phyloP scores from a whole-genome alignment of 2,888 invertebrate genomes.

The Keiferia lycopersicella region DNA sequence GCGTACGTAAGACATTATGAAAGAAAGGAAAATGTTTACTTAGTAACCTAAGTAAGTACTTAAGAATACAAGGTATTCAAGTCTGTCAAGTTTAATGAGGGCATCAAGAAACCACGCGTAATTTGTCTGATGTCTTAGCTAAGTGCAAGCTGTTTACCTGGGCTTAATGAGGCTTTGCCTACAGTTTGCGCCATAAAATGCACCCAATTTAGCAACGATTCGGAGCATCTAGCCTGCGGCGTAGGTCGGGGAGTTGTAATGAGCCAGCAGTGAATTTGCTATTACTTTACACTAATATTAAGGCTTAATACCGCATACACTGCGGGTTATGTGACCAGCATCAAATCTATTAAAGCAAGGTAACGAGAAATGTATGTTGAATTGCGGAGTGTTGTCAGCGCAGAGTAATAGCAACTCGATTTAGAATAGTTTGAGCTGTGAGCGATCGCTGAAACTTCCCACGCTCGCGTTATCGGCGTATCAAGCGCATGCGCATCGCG shows the following conservation, averaged over 20 bases:
- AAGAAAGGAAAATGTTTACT: slow-evolving; percentile 22
- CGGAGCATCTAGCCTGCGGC: slow-evolving; percentile 32
- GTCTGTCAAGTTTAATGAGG: slow-evolving; percentile 11
- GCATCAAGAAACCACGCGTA: slow-evolving; percentile 16
- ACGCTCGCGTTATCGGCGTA: slow-evolving; percentile 34
- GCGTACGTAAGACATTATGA: neutral
- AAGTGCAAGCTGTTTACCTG: slow-evolving; percentile 4
- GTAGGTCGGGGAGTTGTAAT: slow-evolving; percentile 32
- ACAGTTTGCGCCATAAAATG: slow-evolving; percentile 24
- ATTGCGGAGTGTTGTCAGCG: no score
- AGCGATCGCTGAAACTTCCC: slow-evolving; percentile 32
- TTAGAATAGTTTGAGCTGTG: slow-evolving; percentile 30
- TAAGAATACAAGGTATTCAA: slow-evolving; percentile 12
- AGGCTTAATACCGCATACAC: no score
- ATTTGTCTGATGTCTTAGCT: slow-evolving; percentile 18
- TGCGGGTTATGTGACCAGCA: no score
- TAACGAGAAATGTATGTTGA: no score
- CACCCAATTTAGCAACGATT: slow-evolving; percentile 24
- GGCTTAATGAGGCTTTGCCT: slow-evolving; percentile 11
- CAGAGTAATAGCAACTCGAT: neutral
- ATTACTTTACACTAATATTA: no score
- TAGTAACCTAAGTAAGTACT: slow-evolving; percentile 19
- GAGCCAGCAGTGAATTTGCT: slow-evolving; percentile 31
- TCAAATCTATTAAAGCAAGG: no score
- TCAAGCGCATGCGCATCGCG: slow-evolving; percentile 26